phyloP scores from a whole-genome alignment of 1,140 invertebrate genomes.

The Idris sp. region DNA sequence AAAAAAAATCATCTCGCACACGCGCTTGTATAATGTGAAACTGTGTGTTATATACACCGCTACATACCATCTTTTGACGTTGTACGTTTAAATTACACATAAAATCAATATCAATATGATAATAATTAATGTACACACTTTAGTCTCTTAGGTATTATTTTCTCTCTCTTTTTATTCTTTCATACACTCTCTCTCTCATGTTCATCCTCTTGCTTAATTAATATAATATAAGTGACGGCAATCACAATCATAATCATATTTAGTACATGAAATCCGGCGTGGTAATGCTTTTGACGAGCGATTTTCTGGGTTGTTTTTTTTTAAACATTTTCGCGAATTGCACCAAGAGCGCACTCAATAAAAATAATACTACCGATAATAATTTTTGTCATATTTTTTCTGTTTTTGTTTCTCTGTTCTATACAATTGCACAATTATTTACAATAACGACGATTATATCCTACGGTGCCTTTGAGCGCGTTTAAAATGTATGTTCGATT shows the following conservation, averaged over 20 bases:
- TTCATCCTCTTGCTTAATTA: slow-evolving; percentile 53
- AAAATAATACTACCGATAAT: slow-evolving; percentile 66
- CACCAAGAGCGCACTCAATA: slow-evolving; percentile 29
- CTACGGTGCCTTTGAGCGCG: slow-evolving; percentile 72
- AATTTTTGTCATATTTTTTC: too few species aligned
- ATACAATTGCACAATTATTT: slow-evolving; percentile 79
- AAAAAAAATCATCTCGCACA: slow-evolving; percentile 54
- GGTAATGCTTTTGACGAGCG: slow-evolving; percentile 14
- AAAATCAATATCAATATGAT: slow-evolving; percentile 69
- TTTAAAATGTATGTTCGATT: slow-evolving; percentile 68
- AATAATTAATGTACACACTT: slow-evolving; percentile 67
- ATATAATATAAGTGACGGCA: slow-evolving; percentile 67
- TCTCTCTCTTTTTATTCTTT: too few species aligned
- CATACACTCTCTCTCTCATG: slow-evolving; percentile 1
- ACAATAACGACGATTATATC: slow-evolving; percentile 73
- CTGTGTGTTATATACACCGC: slow-evolving; percentile 60
- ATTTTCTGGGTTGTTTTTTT: not conserved
- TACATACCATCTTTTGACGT: slow-evolving; percentile 64
- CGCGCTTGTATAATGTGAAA: slow-evolving; percentile 58
- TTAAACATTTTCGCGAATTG: slow-evolving; percentile 7
- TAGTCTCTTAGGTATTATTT: slow-evolving; percentile 67
- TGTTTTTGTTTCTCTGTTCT: slow-evolving; percentile 66
- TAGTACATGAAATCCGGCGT: slow-evolving; percentile 57
- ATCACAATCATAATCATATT: slow-evolving; percentile 70
- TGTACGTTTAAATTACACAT: slow-evolving; percentile 73